Conservation (phyloP, 2,113 vertebrate species). For the Triplophysa rosa region DNA sequence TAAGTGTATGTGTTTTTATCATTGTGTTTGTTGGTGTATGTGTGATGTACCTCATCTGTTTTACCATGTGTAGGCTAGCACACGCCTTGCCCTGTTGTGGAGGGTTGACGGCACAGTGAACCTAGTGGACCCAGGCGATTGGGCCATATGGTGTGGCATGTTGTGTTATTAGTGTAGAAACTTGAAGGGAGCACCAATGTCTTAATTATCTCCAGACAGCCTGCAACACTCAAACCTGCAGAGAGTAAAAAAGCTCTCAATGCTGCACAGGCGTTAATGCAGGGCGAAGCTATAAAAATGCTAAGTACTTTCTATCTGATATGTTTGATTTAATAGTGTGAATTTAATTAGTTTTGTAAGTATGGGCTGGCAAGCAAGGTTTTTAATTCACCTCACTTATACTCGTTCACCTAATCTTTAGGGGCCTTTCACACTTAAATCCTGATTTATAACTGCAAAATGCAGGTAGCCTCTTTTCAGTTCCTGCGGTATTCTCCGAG, state of each 20-base stretch:
- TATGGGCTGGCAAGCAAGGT: constrained; percentile 40
- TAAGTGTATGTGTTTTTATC: constrained; percentile 4
- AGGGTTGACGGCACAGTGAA: constrained; percentile 42
- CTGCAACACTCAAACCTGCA: constrained; percentile 47
- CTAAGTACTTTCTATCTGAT: constrained; percentile 47
- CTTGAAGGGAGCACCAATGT: constrained; percentile 51
- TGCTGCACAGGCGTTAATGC: constrained; percentile 49
- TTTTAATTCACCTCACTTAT: constrained; percentile 39
- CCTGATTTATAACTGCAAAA: constrained; percentile 30
- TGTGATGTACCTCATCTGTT: constrained; percentile 43
- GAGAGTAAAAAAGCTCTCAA: constrained; percentile 43
- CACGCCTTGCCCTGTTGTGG: constrained; percentile 43
- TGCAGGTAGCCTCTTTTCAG: constrained; percentile 6
- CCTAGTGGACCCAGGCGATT: constrained; percentile 44
- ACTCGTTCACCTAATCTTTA: constrained; percentile 39
- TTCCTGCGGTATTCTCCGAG: background rate
- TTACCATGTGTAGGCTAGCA: constrained; percentile 22
- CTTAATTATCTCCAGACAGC: constrained; percentile 57
- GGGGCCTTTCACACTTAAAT: constrained; percentile 30
- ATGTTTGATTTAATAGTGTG: constrained; percentile 49
- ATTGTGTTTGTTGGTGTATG: background rate
- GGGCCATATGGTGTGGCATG: constrained; percentile 56
- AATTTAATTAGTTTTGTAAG: constrained; percentile 52
- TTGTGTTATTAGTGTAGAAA: constrained; percentile 57
- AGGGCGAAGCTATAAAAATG: constrained; percentile 49